These are phyloP conservation scores for Platichthys stellatus DNA, from an alignment of 2,113 vertebrate species.

Conservation along the genomic window DNA sequence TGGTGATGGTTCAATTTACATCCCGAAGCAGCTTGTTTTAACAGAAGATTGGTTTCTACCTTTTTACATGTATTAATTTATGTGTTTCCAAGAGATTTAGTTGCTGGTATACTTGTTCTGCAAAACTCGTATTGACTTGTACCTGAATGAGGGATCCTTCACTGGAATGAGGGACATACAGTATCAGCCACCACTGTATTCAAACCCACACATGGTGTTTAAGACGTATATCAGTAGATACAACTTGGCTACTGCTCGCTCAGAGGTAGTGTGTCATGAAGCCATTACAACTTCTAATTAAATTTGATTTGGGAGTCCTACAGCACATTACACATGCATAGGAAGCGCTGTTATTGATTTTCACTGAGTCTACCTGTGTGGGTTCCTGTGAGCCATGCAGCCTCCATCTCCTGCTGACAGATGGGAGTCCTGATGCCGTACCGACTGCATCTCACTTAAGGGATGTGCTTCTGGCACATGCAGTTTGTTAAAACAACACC, in stretches of 20 bases:
- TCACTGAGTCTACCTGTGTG: conserved; percentile 42
- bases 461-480: conserved; percentile 43
- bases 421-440: conserved; percentile 65
- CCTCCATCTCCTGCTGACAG: conserved; percentile 56
- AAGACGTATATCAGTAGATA: background rate
- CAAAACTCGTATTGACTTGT: too few species aligned
- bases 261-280: conserved; percentile 13
- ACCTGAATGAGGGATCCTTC: too few species aligned
- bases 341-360: conserved; percentile 47
- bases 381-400: conserved; percentile 46
- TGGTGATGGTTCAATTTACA: too few species aligned
- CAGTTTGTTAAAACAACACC: conserved; percentile 65
- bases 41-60: too few species aligned
- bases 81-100: too few species aligned
- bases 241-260: conserved; percentile 7
- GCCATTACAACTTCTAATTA: conserved; percentile 47
- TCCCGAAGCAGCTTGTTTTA: too few species aligned
- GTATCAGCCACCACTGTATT: too few species aligned
- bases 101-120: too few species aligned
- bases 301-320: conserved; percentile 50
- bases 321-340: conserved; percentile 44
- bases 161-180: too few species aligned
- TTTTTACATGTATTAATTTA: too few species aligned
- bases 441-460: conserved; percentile 64
- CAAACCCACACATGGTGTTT: too few species aligned